Base-by-base conservation (phyloP, 2,888 invertebrate genomes). In the Carabus problematicus region DNA sequence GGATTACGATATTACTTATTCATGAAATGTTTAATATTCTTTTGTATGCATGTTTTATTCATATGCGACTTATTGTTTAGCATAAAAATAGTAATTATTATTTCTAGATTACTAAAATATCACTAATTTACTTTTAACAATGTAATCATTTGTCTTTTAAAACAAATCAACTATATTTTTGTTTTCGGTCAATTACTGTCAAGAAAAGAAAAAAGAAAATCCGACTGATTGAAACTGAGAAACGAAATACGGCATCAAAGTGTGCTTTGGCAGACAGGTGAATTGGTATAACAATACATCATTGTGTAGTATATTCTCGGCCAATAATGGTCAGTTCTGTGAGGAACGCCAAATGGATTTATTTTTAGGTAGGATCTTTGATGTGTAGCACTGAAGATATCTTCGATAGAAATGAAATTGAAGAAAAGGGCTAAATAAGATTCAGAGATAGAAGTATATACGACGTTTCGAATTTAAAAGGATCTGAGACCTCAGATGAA, bases 361-460 rank as follows among this genome's bases (percentile, higher is more conserved):
- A 61, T 61, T 61, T 61, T 61, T 49, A 45, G 61, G 49, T 61
- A 47, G 47, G 61, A n/a, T 45, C n/a, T 61, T 61, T 61, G 61
- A 61, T 61, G 47, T 61, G 47, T 49, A 39, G 41, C 18, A 19
- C 6, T 29, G 49, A 61, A 49, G 40, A 19, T 47, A 61, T 29
- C 29, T 29, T 29, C 29, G 6, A 29, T 61, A 61, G 45, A 61
- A 61, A 61, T 49, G 61, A 40, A 61, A 61, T 61, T 49, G 61
- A 49, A 29, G 29, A 29, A 29, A 29, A 29, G 29, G 29, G 49
- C 14, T 45, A 45, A 3, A 45, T 12, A 14, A 45, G 7, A 14
- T 12, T 3, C 45, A 14, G 45, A 45, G 14, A 14, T 14, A 45
- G 45, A 45, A 45, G 7, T 45, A 45, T 12, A 45, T 45, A 14